Evolutionary conservation across 2,113 vertebrate species (phyloP), one percentile per base, ranked within the genome.

Genomic region (Embiotoca jacksoni): DNA sequence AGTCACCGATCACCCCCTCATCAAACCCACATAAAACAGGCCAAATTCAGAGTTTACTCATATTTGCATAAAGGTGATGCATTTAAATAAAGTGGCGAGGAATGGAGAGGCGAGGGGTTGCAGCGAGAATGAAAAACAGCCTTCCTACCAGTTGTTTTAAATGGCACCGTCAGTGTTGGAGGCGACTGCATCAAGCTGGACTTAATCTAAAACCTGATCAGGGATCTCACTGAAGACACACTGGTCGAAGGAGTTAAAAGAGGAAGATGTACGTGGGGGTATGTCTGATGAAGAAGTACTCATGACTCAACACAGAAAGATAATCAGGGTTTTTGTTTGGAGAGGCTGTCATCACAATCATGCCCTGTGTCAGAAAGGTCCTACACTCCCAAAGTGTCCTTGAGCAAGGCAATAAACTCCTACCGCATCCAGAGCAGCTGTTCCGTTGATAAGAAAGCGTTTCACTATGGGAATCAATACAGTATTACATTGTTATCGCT

Each of bases 41-140:
- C 46, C 67, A 79, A 37, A 84, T 41, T 75, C 64, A 30, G 41
- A 49, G 49, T 75, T 74, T 41, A 15, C 37, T 72, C 11, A 52
- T 6, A 84, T 88, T 90, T 90, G 73, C 80, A 89, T 84, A 52
- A 47, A 87, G 75, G 56, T 58, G 50, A 23, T 56, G 35, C 46
- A 58, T 77, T 81, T 64, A 81, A 81, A 80, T 69, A 59, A 33
- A 71, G 30, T 49, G 44, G 14, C 1, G 2, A 73, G 36, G 9
- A 76, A 81, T 10, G 35, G 54, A 73, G 39, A 41, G 47, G 60
- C 55, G 60, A 81, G 55, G 47, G 39, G 36, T 32, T 75, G 37
- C 6, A 30, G 16, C 2, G 15, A 35, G 33, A 60, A 52, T 66
- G 55, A 78, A 11, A 73, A 72, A 61, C 23, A 13, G 23, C 64